These are phyloP conservation scores for Pristionchus fissidentatus DNA, from an alignment of 2,888 invertebrate species.

Conservation along the genomic window DNA sequence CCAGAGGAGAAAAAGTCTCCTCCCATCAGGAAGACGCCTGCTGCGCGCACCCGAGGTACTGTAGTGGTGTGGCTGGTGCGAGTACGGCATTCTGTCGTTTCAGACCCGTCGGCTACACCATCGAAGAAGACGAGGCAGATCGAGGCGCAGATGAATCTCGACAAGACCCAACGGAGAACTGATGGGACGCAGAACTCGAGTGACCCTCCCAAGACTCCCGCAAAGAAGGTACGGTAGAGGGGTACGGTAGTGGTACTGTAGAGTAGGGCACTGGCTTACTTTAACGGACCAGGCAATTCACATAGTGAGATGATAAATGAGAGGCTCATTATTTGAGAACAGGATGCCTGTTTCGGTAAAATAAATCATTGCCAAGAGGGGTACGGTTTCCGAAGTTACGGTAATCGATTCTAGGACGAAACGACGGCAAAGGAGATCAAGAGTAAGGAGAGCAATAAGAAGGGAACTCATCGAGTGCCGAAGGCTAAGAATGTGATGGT, in stretches of 20 bases:
- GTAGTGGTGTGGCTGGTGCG: not conserved
- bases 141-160: too few relatives aligned
- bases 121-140: conserved; percentile 9
- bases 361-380: not conserved
- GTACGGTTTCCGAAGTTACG: not conserved
- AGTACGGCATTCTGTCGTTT: not conserved
- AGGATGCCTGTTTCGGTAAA: not conserved
- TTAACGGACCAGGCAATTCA: conserved; percentile 3
- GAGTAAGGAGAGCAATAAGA: too few relatives aligned
- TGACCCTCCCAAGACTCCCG: not conserved
- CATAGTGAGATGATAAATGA: not conserved
- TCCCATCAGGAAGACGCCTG: not conserved
- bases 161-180: not conserved
- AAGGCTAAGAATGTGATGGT: too few relatives aligned
- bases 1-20: conserved; percentile 2
- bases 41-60: not conserved
- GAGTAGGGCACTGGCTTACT: not conserved
- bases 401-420: too few relatives aligned
- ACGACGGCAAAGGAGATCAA: not conserved
- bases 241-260: not conserved
- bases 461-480: too few relatives aligned
- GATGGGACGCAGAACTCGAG: not conserved
- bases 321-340: not conserved
- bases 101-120: not conserved
- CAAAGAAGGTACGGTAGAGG: not conserved